Percentiles rank a stretch among this genome's conserved stretches.
These are phyloP conservation scores for Aphodius granarius DNA, from an alignment of 2,888 invertebrate genomes.

Conservation along the genomic window DNA sequence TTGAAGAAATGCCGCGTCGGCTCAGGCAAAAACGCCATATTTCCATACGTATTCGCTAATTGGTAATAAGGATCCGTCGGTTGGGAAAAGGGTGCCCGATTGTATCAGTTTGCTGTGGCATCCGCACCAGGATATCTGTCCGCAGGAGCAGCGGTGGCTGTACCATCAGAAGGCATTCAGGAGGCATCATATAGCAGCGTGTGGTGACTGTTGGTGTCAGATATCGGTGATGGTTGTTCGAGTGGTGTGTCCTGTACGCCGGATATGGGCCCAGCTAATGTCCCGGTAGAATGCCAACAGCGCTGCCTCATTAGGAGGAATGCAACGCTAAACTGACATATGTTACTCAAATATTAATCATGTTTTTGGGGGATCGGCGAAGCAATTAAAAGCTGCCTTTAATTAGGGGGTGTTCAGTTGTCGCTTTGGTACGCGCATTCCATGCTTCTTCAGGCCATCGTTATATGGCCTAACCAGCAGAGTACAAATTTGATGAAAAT, in stretches of 20 bases:
- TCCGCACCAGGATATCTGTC: neutral
- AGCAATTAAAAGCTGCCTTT: constrained; percentile 51
- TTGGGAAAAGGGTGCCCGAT: constrained; percentile 12
- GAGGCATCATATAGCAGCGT: neutral
- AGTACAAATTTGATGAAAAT: too few relatives aligned
- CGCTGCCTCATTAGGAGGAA: constrained; percentile 54
- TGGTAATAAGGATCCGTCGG: constrained; percentile 13
- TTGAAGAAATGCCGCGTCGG: neutral
- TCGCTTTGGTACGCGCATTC: constrained; percentile 39
- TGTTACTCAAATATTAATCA: constrained; percentile 54
- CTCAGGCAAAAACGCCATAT: neutral
- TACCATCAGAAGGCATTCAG: neutral
- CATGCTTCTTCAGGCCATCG: neutral
- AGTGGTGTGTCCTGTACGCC: constrained; percentile 34
- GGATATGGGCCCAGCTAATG: constrained; percentile 50
- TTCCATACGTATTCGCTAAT: constrained; percentile 8
- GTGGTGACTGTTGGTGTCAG: constrained; percentile 26
- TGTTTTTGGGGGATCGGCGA: constrained; percentile 44
- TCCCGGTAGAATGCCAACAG: constrained; percentile 47
- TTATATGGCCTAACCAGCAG: too few relatives aligned
- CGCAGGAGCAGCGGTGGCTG: neutral
- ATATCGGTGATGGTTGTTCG: constrained; percentile 22
- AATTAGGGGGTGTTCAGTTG: constrained; percentile 53
- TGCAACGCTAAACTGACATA: constrained; percentile 56
- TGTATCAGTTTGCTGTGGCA: constrained; percentile 9